Evolutionary conservation across 2,113 vertebrate species (phyloP).

Genomic region (Taurulus bubalis): DNA sequence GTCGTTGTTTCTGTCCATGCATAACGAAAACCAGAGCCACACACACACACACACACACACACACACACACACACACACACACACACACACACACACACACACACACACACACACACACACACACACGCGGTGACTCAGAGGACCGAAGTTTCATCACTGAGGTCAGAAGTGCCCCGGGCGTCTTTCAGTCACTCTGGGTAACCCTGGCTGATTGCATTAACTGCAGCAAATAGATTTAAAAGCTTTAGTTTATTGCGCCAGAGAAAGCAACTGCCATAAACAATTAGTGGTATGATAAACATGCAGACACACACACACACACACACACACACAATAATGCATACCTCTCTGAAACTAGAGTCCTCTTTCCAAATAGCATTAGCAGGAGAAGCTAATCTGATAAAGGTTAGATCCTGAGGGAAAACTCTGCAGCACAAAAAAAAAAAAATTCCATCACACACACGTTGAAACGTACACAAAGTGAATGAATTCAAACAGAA

Average conservation of each 20-base stretch:
- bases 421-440: conserved; percentile 20
- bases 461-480: not conserved
- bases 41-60: too few species aligned
- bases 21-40: too few species aligned
- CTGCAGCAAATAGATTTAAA: conserved; percentile 69
- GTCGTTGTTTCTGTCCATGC: not conserved
- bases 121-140: conserved; percentile 40
- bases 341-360: conserved; percentile 57
- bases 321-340: not conserved
- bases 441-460: conserved; percentile 33
- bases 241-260: conserved; percentile 68
- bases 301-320: conserved; percentile 31
- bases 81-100: too few species aligned
- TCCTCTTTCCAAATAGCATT: conserved; percentile 59
- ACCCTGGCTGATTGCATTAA: conserved; percentile 67
- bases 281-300: conserved; percentile 68
- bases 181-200: conserved; percentile 44
- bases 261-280: conserved; percentile 70
- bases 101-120: too few species aligned
- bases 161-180: conserved; percentile 54
- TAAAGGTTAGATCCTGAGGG: conserved; percentile 47
- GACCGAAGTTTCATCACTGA: conserved; percentile 52
- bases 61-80: too few species aligned
- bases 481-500: not conserved
- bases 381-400: conserved; percentile 57